Evolutionary conservation across 2,888 invertebrate species (phyloP).

Genomic region (Drosophila hamatofila): DNA sequence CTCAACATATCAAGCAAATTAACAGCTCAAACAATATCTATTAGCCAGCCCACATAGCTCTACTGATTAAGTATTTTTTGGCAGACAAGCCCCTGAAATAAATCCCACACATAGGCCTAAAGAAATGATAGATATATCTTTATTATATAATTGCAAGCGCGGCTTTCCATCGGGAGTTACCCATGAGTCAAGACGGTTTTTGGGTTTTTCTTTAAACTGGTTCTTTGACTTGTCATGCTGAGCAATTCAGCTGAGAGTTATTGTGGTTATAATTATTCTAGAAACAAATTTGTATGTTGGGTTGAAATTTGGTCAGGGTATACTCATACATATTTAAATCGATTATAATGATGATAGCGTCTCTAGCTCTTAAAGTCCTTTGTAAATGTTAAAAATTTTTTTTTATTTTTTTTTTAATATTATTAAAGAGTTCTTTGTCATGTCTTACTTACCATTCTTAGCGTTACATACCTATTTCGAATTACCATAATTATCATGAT

Average conservation of each 20-base stretch:
- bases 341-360: not conserved
- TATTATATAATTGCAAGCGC: not conserved
- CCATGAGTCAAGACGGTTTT: conserved; percentile 33
- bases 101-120: conserved; percentile 56
- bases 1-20: conserved; percentile 1
- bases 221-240: conserved; percentile 6
- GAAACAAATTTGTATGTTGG: not conserved
- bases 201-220: conserved; percentile 3
- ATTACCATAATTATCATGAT: too few species aligned
- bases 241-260: not conserved
- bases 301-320: not conserved
- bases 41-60: conserved; percentile 16
- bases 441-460: too few species aligned
- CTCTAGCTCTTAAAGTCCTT: not conserved
- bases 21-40: conserved; percentile 15
- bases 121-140: conserved; percentile 2
- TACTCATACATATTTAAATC: not conserved
- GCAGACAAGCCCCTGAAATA: conserved; percentile 66
- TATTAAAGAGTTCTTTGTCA: not conserved
- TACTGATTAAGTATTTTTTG: conserved; percentile 22
- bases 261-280: not conserved
- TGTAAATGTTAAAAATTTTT: not conserved
- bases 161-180: conserved; percentile 7
- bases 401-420: not conserved
- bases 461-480: too few species aligned